phyloP scores from a whole-genome alignment of 2,888 invertebrate species.

The Drosophila mulleri region DNA sequence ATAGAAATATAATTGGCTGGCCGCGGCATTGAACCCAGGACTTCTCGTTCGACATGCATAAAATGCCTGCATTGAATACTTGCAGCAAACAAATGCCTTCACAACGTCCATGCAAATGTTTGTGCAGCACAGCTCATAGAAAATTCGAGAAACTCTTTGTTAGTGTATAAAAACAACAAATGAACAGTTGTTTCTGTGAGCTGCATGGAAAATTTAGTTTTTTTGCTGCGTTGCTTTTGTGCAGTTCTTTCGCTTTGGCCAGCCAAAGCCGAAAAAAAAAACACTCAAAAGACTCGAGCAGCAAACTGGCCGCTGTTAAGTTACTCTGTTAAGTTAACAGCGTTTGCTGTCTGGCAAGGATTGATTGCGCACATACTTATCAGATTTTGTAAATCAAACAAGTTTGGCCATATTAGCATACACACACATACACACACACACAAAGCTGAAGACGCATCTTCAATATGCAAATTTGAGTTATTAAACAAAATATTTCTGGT shows the following conservation, averaged over 20 bases:
- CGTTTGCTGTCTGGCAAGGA: conserved; percentile 37
- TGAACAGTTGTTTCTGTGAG: conserved; percentile 69
- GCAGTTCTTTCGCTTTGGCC: conserved; percentile 38
- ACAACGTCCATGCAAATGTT: not conserved
- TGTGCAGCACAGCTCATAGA: not conserved
- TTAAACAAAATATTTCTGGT: conserved; percentile 32
- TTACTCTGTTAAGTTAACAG: conserved; percentile 31
- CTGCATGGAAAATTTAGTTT: conserved; percentile 75
- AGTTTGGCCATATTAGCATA: conserved; percentile 65
- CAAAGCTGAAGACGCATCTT: conserved; percentile 18
- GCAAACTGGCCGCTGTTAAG: conserved; percentile 34
- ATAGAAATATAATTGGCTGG: too few species aligned
- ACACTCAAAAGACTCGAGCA: conserved; percentile 44
- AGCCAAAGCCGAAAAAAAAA: conserved; percentile 19
- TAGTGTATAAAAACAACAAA: conserved; percentile 38
- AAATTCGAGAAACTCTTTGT: not conserved
- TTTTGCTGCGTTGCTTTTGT: conserved; percentile 56
- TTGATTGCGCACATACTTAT: conserved; percentile 37
- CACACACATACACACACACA: not conserved
- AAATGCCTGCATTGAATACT: not conserved
- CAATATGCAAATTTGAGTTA: conserved; percentile 59
- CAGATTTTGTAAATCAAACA: conserved; percentile 55
- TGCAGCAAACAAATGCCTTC: too few species aligned
- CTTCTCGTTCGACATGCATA: not conserved
- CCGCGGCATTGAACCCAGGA: not conserved